Evolutionary conservation across 2,797 vertebrate species (phyloP), one percentile per base, ranked within the genome.

Genomic region (Macrochelys suwanniensis): DNA sequence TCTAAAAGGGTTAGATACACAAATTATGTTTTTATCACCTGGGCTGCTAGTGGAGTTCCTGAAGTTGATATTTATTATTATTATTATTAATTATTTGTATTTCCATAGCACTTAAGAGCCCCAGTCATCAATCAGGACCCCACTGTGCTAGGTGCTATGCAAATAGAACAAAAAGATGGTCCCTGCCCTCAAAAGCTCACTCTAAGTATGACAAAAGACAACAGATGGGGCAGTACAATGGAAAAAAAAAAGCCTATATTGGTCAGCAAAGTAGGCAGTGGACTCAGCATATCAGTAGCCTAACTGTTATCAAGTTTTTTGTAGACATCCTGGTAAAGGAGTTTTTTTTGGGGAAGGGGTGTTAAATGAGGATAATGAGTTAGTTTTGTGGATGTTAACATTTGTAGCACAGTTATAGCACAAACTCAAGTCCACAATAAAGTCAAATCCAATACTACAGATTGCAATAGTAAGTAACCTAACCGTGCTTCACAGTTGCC

Each of bases 1-100:
- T 61, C 74, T 50, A 26, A 71, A 93, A 47, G 31, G 57, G 81
- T 89, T 80, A 68, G 94, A 25, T 6, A 50, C 5, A 21, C 79
- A 65, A 37, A 74, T 90, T 84, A 11, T 82, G 93, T 91, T 90
- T 87, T 82, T 80, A 21, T 42, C 80, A 95, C 33, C 82, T 84
- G 91, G 45, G 80, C 85, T 95, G 81, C 79, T 91, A 96, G 49
- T 42, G 37, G 85, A 53, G 65, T 71, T 95, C 26, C n/a, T 50
- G 45, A 93, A 77, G 81, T 87, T 92, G 80, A 50, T 79, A 79
- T 71, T 10, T 6, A 68, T 37, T 68, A 68, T 68, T 37, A 68
- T 68, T 37, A 68, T 65, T 31, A 61, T 16, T 31, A 61, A 19
- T 68, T 42, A 71, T 37, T 42, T 71, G 17, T 25, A 25, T 71